phyloP scores from a whole-genome alignment of 2,113 vertebrate genomes.

The Leptodactylus fuscus region DNA sequence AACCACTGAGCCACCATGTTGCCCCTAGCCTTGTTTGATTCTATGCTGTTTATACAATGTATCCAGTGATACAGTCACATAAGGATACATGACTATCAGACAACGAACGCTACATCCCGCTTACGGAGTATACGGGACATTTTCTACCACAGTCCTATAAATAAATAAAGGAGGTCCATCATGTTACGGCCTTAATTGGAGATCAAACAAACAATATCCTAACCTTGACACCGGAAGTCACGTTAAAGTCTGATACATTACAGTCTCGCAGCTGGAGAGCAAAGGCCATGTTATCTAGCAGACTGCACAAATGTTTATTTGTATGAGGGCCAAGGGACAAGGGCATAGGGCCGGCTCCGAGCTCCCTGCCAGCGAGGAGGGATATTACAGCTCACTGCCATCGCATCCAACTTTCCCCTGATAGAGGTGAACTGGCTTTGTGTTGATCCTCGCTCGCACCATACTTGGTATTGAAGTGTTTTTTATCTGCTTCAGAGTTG shows the following conservation, averaged over 20 bases:
- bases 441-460: neutral
- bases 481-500: neutral
- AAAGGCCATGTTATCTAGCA: conserved; percentile 19
- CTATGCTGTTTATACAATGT: too few species aligned
- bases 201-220: neutral
- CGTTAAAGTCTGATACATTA: conserved; percentile 35
- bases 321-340: conserved; percentile 26
- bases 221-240: conserved; percentile 27
- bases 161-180: neutral
- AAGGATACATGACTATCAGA: too few species aligned
- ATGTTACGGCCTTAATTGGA: conserved; percentile 5
- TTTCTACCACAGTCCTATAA: neutral
- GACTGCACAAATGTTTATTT: conserved; percentile 43
- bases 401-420: neutral
- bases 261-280: neutral
- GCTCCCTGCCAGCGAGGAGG: neutral
- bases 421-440: neutral
- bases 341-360: neutral
- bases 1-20: too few species aligned
- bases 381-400: neutral
- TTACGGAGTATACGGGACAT: neutral
- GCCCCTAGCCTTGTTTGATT: too few species aligned
- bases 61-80: too few species aligned
- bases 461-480: neutral
- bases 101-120: neutral